Evolutionary conservation across 2,888 invertebrate species (phyloP).

Genomic region (Melinaea marsaeus): DNA sequence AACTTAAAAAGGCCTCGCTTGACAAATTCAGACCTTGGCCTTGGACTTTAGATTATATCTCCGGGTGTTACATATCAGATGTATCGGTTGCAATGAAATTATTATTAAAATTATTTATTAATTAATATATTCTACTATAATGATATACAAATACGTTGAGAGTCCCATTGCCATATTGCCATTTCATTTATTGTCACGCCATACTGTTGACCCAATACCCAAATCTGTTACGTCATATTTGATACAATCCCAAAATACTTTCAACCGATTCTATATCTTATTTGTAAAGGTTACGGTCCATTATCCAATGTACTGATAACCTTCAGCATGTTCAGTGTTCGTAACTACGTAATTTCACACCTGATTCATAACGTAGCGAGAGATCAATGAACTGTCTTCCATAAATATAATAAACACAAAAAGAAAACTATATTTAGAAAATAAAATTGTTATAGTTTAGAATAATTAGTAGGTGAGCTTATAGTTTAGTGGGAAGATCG

Average conservation of each 20-base stretch:
- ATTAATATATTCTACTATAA: no score
- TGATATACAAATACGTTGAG: background rate
- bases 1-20: constrained; percentile 15
- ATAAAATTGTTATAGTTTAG: constrained; percentile 19
- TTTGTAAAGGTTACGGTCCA: background rate
- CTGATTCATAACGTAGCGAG: constrained; percentile 28
- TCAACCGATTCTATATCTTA: constrained; percentile 10
- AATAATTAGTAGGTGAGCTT: background rate
- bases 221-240: constrained; percentile 22
- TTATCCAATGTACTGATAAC: constrained; percentile 2
- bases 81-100: background rate
- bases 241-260: constrained; percentile 1
- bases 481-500: background rate
- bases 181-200: constrained; percentile 16
- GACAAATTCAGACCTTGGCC: constrained; percentile 30
- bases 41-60: constrained; percentile 24
- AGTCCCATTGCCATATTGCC: background rate
- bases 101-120: no score
- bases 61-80: constrained; percentile 15
- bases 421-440: constrained; percentile 23
- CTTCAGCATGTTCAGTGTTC: constrained; percentile 20
- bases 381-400: constrained; percentile 30
- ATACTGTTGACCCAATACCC: constrained; percentile 30
- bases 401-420: constrained; percentile 27
- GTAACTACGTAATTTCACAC: constrained; percentile 32